Conservation (phyloP, 2,113 vertebrate species). For the Falcunculus frontatus region DNA sequence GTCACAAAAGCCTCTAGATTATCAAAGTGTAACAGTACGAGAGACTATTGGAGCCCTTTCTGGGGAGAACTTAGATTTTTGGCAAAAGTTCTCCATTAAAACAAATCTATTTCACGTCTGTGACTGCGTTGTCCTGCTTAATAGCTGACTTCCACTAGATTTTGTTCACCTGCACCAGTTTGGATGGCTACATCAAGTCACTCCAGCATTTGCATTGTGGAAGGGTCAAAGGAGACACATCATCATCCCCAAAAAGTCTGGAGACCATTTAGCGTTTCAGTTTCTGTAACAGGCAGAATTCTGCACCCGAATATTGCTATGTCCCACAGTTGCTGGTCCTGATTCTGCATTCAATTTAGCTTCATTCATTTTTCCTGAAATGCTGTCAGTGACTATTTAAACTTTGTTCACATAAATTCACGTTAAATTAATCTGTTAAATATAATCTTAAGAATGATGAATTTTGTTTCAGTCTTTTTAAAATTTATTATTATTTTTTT, state of each 20-base stretch:
- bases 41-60: not conserved
- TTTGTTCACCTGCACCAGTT: not conserved
- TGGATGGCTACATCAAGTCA: not conserved
- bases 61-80: not conserved
- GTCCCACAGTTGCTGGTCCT: not conserved
- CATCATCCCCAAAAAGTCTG: not conserved
- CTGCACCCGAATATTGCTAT: not conserved
- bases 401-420: not conserved
- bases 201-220: not conserved
- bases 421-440: not conserved
- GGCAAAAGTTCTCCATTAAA: not conserved
- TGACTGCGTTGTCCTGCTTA: not conserved
- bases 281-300: not conserved
- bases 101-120: not conserved
- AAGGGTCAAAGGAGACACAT: not conserved
- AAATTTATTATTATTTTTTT: not conserved
- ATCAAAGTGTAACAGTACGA: not conserved
- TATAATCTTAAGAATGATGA: not conserved
- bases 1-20: not conserved
- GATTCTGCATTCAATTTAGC: not conserved
- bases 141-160: not conserved
- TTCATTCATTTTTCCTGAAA: not conserved
- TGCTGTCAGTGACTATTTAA: not conserved
- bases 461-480: not conserved
- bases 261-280: not conserved